These are phyloP conservation scores for Cosmia trapezina DNA, from an alignment of 2,888 invertebrate species.

Conservation along the genomic window DNA sequence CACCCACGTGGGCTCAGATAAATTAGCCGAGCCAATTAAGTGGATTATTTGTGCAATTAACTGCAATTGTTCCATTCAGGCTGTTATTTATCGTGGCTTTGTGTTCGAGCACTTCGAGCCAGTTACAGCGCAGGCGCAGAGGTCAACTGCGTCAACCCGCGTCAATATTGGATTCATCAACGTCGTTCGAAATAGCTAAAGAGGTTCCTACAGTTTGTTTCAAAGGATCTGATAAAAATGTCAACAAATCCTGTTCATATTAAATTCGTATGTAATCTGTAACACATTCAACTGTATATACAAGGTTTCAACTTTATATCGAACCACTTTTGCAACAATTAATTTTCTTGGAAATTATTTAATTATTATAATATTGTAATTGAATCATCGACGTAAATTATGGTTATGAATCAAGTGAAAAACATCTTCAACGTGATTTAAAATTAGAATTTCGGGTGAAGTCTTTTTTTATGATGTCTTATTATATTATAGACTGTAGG, in stretches of 20 bases:
- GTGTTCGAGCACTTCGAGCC: conserved; percentile 42
- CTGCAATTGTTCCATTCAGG: conserved; percentile 69
- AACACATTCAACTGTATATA: not conserved
- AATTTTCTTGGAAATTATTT: not conserved
- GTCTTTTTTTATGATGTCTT: not conserved
- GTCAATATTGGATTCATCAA: conserved; percentile 36
- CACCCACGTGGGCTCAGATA: conserved; percentile 66
- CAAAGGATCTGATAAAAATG: not conserved
- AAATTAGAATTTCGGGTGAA: not conserved
- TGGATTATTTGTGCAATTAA: conserved; percentile 79
- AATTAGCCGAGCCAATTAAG: conserved; percentile 73
- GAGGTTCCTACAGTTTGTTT: not conserved
- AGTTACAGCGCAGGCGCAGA: conserved; percentile 45
- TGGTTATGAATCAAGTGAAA: not conserved
- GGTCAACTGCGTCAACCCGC: conserved; percentile 30
- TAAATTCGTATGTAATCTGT: not conserved
- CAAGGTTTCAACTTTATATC: not conserved
- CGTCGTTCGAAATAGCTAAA: not conserved
- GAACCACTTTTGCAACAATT: not conserved
- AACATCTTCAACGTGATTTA: not conserved
- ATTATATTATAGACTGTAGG: not conserved
- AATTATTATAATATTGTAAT: not conserved
- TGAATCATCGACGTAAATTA: not conserved
- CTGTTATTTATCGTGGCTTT: conserved; percentile 62
- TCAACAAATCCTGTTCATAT: not conserved